A percentile compares a stretch with the other conserved stretches of the same genome.
Conservation (phyloP, 2,888 invertebrate genomes). For the Busseola fusca region DNA sequence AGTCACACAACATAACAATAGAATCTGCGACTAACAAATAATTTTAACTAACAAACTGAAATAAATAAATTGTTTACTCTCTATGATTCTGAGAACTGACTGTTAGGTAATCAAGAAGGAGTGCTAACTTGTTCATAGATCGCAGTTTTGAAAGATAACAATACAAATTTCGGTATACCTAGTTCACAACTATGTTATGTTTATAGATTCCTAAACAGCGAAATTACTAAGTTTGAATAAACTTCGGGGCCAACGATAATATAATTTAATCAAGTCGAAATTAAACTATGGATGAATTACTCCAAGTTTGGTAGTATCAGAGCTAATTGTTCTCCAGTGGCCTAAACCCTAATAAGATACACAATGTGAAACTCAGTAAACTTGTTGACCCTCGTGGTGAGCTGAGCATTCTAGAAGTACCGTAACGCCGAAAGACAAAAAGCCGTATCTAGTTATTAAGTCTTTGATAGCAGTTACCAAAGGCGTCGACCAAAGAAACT, state of each 20-base stretch:
- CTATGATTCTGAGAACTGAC: conserved; percentile 20
- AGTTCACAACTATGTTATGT: conserved; percentile 36
- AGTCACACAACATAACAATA: conserved; percentile 4
- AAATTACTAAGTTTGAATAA: conserved; percentile 30
- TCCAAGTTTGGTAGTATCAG: conserved; percentile 23
- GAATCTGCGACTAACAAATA: conserved; percentile 9
- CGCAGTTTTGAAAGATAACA: conserved; percentile 40
- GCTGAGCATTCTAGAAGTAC: conserved; percentile 2
- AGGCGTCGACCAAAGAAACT: neutral
- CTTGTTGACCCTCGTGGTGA: neutral
- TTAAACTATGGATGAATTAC: conserved; percentile 45
- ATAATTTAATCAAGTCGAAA: conserved; percentile 41
- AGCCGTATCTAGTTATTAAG: neutral
- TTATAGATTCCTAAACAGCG: conserved; percentile 31
- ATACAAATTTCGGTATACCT: conserved; percentile 33
- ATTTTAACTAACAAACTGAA: conserved; percentile 26
- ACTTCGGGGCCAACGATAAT: conserved; percentile 25
- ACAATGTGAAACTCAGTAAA: conserved; percentile 30
- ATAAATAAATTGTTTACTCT: conserved; percentile 26
- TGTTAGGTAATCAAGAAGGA: conserved; percentile 20
- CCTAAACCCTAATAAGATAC: conserved; percentile 1
- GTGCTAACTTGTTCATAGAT: conserved; percentile 23
- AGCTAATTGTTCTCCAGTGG: conserved; percentile 32
- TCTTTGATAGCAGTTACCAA: neutral
- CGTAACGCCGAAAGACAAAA: neutral